Evolutionary conservation across 2,113 vertebrate genomes (phyloP).

Genomic region (Marcusenius ussheri): DNA sequence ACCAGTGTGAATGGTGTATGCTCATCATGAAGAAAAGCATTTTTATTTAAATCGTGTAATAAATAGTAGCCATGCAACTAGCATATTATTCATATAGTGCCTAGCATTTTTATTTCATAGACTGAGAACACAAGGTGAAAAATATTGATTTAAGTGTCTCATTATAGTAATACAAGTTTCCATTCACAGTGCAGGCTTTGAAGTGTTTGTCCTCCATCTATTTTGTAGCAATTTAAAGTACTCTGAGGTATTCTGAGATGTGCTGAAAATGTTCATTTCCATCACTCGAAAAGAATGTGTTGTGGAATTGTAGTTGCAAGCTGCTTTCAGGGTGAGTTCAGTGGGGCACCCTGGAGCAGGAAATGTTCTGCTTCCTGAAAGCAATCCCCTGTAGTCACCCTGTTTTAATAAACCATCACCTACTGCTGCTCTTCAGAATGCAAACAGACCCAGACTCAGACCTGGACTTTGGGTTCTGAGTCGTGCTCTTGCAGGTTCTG

Average conservation of each 20-base stretch:
- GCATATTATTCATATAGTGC: not conserved
- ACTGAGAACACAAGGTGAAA: not conserved
- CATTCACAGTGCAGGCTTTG: not conserved
- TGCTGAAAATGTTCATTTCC: not conserved
- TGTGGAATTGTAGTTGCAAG: not conserved
- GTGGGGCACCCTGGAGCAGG: not conserved
- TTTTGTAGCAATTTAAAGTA: not conserved
- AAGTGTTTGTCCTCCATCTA: not conserved
- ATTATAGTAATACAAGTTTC: not conserved
- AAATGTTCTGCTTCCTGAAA: not conserved
- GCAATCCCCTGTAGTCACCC: not conserved
- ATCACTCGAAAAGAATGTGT: not conserved
- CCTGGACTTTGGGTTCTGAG: not conserved
- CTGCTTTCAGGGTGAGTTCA: not conserved
- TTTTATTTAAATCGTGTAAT: not conserved
- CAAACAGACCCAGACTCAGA: not conserved
- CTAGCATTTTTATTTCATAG: not conserved
- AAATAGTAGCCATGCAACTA: not conserved
- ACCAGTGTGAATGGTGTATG: not conserved
- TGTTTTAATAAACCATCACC: not conserved
- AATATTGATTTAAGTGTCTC: not conserved
- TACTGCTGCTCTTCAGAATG: not conserved
- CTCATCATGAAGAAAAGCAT: not conserved
- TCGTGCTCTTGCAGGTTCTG: not conserved
- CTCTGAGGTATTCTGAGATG: not conserved